Percentiles rank a stretch among this genome's conserved stretches.
These are phyloP conservation scores for Caenorhabditis zanzibari DNA, from an alignment of 2,888 invertebrate genomes.

Conservation along the genomic window DNA sequence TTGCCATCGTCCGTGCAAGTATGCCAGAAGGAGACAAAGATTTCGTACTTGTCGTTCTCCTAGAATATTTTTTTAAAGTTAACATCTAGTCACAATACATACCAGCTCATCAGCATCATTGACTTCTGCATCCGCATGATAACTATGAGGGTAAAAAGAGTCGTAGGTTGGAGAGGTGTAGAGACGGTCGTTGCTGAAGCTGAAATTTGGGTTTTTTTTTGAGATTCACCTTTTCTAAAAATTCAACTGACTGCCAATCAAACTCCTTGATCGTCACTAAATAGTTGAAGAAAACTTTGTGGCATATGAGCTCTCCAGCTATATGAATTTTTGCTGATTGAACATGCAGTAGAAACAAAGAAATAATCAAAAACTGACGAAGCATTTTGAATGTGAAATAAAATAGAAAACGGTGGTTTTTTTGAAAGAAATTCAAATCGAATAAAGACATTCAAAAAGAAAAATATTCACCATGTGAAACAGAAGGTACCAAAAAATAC, in stretches of 20 bases:
- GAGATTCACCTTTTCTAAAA: background rate
- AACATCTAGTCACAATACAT: background rate
- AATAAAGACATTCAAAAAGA: background rate
- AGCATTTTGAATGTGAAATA: background rate
- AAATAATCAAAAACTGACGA: background rate
- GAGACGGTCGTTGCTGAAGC: conserved; percentile 3
- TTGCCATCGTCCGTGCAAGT: background rate
- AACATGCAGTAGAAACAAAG: background rate
- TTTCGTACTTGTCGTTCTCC: conserved; percentile 9
- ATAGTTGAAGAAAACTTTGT: background rate
- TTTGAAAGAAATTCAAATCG: background rate
- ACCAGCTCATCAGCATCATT: background rate
- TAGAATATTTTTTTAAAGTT: background rate
- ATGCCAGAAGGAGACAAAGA: conserved; percentile 1
- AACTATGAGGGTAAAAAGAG: background rate
- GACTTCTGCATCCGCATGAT: background rate
- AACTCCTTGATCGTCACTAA: background rate
- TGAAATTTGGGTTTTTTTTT: background rate
- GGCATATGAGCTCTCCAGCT: background rate
- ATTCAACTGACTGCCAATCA: conserved; percentile 8
- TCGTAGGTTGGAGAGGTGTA: background rate
- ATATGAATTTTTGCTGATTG: background rate
- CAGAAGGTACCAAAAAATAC: background rate
- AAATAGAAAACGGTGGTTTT: background rate
- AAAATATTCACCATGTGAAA: background rate